These are phyloP conservation scores for Brachynemurus nebulosus DNA, from an alignment of 2,888 invertebrate species.

Conservation along the genomic window DNA sequence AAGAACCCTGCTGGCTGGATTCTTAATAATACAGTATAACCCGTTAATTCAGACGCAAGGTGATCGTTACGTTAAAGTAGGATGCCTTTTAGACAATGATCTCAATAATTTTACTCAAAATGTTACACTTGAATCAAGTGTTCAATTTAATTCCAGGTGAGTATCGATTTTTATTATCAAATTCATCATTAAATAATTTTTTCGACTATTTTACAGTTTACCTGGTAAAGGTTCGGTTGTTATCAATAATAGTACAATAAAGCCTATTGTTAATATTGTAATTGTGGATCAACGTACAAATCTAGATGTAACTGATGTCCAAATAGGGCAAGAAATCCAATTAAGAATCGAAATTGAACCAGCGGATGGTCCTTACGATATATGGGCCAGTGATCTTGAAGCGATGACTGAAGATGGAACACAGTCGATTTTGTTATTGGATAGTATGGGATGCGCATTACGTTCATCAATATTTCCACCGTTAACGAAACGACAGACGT, in stretches of 20 bases:
- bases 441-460: constrained; percentile 67
- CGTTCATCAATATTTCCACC: constrained; percentile 42
- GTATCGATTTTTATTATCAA: neutral
- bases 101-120: constrained; percentile 31
- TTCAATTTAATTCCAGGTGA: constrained; percentile 37
- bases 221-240: constrained; percentile 35
- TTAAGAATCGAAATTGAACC: constrained; percentile 45
- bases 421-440: constrained; percentile 58
- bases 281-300: constrained; percentile 42
- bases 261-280: constrained; percentile 39
- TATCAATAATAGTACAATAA: constrained; percentile 34
- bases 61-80: constrained; percentile 66
- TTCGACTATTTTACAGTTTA: constrained; percentile 18
- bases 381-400: constrained; percentile 63
- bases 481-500: constrained; percentile 29
- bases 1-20: constrained; percentile 61
- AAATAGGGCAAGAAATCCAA: constrained; percentile 51
- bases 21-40: constrained; percentile 72
- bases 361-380: constrained; percentile 41
- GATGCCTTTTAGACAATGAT: constrained; percentile 47
- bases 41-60: constrained; percentile 72
- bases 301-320: constrained; percentile 46
- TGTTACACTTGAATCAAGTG: constrained; percentile 40
- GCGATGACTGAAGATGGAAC: constrained; percentile 64
- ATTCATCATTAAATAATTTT: neutral